These are phyloP conservation scores for Peromyscus eremicus DNA, from an alignment of 2,797 vertebrate species.

Conservation along the genomic window DNA sequence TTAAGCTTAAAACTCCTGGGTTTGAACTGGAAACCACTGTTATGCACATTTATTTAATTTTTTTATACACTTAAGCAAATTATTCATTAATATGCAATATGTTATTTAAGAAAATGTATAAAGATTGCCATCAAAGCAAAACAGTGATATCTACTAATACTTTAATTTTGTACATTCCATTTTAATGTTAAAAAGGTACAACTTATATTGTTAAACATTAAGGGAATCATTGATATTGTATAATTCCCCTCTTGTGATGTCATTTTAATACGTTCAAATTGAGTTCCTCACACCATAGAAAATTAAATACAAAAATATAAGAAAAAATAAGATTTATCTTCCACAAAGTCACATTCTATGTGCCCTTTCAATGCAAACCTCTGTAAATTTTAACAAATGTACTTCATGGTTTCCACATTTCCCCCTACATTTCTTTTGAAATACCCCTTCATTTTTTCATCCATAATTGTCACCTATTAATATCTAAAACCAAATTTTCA, in stretches of 20 bases:
- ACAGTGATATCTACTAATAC: not conserved
- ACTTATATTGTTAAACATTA: slow-evolving; percentile 40
- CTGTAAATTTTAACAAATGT: not conserved
- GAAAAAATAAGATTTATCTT: slow-evolving; percentile 19
- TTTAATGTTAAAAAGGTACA: slow-evolving; percentile 31
- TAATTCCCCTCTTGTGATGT: not conserved
- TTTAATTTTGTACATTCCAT: not conserved
- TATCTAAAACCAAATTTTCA: slow-evolving; percentile 19
- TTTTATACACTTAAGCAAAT: slow-evolving; percentile 36
- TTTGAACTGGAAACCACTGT: slow-evolving; percentile 17
- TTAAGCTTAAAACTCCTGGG: not conserved
- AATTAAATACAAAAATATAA: slow-evolving; percentile 15
- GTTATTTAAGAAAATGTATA: not conserved
- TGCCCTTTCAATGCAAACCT: not conserved
- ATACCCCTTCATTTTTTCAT: slow-evolving; percentile 15
- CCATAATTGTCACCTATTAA: not conserved
- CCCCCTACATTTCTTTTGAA: not conserved
- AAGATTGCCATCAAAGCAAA: slow-evolving; percentile 32
- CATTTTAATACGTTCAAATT: not conserved
- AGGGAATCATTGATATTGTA: not conserved
- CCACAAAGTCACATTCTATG: not conserved
- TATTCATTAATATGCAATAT: not conserved
- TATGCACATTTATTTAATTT: not conserved
- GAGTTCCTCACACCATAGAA: slow-evolving; percentile 3
- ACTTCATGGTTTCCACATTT: not conserved